Percentiles rank a stretch among this genome's conserved stretches.
Evolutionary conservation across 1,140 invertebrate species (phyloP).

Genomic region (Calycopis cecrops): DNA sequence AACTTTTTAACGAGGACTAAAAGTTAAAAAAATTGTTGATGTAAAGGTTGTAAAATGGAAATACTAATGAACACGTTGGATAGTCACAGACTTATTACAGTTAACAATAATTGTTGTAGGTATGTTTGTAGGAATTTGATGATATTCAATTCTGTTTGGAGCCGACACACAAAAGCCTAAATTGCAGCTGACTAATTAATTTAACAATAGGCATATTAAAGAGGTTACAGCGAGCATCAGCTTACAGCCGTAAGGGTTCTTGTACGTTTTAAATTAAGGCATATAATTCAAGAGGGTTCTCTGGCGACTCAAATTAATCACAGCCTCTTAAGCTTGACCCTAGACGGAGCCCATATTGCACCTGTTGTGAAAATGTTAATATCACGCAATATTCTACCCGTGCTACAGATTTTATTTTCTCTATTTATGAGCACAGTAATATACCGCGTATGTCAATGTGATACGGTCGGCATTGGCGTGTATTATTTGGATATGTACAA

Average conservation of each 20-base stretch:
- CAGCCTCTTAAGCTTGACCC: conserved; percentile 28
- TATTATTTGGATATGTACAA: conserved; percentile 6
- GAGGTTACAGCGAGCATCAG: conserved; percentile 22
- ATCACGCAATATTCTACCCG: conserved; percentile 8
- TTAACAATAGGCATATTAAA: conserved; percentile 34
- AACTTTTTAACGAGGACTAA: too few relatives aligned
- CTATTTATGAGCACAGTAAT: not conserved
- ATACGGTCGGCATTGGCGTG: conserved; percentile 7
- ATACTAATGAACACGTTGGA: too few relatives aligned
- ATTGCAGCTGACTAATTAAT: conserved; percentile 34
- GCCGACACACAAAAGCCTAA: conserved; percentile 13
- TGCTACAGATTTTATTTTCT: not conserved
- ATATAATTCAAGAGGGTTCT: conserved; percentile 36
- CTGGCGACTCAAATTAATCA: conserved; percentile 32
- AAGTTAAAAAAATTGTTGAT: too few relatives aligned
- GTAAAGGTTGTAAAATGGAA: too few relatives aligned
- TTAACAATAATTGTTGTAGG: too few relatives aligned
- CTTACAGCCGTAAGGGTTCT: conserved; percentile 39
- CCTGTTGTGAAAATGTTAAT: conserved; percentile 24
- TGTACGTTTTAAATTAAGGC: conserved; percentile 31
- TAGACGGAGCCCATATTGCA: conserved; percentile 24
- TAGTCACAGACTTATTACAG: too few relatives aligned
- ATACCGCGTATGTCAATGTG: not conserved
- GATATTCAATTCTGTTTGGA: not conserved
- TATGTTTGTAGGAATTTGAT: not conserved